These are phyloP conservation scores for Pristionchus exspectatus DNA, from an alignment of 2,888 invertebrate genomes.

Conservation along the genomic window DNA sequence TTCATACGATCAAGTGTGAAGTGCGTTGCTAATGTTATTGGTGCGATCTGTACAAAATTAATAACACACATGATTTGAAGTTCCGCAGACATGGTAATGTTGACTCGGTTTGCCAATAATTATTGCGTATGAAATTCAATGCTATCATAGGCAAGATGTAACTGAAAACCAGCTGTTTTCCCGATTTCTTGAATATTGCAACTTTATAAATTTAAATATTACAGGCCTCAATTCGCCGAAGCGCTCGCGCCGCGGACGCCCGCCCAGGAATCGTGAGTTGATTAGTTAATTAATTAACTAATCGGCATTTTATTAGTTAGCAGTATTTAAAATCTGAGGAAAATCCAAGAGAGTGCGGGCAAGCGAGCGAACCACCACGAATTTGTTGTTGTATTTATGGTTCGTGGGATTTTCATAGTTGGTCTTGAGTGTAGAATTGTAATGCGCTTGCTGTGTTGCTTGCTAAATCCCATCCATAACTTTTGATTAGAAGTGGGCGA, in stretches of 20 bases:
- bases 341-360: neutral
- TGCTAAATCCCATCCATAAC: no score
- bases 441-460: no score
- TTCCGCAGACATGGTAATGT: no score
- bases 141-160: neutral
- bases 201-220: neutral
- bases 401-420: neutral
- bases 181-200: neutral
- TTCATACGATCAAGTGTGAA: no score
- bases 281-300: neutral
- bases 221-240: neutral
- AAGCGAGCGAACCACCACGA: neutral
- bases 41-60: no score
- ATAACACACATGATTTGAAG: no score
- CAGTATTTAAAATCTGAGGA: neutral
- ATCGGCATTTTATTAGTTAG: no score
- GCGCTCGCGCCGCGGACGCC: conserved; percentile 1
- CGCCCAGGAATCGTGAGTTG: conserved; percentile 37
- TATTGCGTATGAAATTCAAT: neutral
- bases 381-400: neutral
- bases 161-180: neutral
- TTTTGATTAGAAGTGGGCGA: no score
- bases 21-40: no score
- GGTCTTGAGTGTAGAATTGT: neutral
- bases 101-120: no score